These are phyloP conservation scores for Mustelus asterias DNA, from an alignment of 2,113 vertebrate species.

Conservation along the genomic window DNA sequence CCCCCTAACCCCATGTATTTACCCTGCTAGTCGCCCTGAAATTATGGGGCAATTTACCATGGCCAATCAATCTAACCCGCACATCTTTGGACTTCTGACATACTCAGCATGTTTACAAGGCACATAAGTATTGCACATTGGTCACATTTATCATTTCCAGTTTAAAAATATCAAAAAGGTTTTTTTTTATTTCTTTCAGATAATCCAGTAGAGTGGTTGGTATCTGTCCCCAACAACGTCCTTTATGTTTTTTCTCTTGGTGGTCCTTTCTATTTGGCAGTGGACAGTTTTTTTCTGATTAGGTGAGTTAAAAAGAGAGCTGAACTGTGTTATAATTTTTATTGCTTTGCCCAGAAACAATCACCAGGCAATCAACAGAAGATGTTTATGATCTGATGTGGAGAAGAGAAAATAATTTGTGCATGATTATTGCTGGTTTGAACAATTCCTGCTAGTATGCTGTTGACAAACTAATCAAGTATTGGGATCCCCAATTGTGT, in stretches of 20 bases:
- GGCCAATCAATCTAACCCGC: no score
- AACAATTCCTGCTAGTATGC: not conserved
- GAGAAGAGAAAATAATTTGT: not conserved
- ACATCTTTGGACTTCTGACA: no score
- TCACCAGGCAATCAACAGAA: not conserved
- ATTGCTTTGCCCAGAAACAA: not conserved
- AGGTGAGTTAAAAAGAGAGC: conserved; percentile 54
- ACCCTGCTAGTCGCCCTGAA: no score
- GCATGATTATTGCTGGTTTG: not conserved
- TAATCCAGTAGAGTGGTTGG: conserved; percentile 65
- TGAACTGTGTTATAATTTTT: not conserved
- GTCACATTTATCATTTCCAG: not conserved
- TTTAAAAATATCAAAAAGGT: not conserved
- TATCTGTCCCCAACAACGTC: conserved; percentile 57
- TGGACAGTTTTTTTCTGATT: conserved; percentile 73
- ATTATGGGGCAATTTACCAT: no score
- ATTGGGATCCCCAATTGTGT: not conserved
- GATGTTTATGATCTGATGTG: not conserved
- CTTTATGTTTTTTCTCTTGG: conserved; percentile 60
- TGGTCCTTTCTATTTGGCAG: conserved; percentile 71
- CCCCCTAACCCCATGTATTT: no score
- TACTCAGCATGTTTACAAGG: not conserved
- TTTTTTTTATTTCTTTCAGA: conserved; percentile 52
- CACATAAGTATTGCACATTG: not conserved
- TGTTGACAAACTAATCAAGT: not conserved